phyloP scores from a whole-genome alignment of 1,140 invertebrate genomes.

The Sarcophaga bullata region DNA sequence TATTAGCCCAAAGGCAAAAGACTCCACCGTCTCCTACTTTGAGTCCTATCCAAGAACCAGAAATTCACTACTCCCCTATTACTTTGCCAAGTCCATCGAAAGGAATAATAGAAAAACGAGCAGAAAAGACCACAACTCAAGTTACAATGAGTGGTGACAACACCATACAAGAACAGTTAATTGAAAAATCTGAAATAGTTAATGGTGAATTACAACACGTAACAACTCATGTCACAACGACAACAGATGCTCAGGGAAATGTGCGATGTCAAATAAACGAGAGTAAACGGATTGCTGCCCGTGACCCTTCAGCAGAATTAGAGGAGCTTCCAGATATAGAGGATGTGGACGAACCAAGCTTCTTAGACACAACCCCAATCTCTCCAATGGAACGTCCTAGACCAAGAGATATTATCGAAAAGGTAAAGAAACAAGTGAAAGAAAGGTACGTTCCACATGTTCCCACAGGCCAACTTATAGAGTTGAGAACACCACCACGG shows the following conservation, averaged over 20 bases:
- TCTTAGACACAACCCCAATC: neutral
- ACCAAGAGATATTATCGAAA: constrained; percentile 18
- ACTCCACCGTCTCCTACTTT: neutral
- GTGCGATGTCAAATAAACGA: constrained; percentile 29
- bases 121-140: constrained; percentile 27
- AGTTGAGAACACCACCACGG: constrained; percentile 20
- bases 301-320: neutral
- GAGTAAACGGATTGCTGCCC: neutral
- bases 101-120: neutral
- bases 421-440: neutral
- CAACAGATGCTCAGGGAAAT: neutral
- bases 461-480: constrained; percentile 14
- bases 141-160: neutral
- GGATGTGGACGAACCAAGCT: constrained; percentile 35
- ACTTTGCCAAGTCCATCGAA: neutral
- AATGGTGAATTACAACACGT: constrained; percentile 12
- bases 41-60: neutral
- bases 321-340: neutral
- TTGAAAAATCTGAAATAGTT: constrained; percentile 18
- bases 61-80: neutral
- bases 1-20: neutral
- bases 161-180: constrained; percentile 19
- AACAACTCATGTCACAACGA: constrained; percentile 17
- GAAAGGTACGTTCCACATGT: neutral
- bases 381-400: neutral